Base-by-base conservation (phyloP, 2,888 invertebrate species). In the Petrolisthes manimaculis region DNA sequence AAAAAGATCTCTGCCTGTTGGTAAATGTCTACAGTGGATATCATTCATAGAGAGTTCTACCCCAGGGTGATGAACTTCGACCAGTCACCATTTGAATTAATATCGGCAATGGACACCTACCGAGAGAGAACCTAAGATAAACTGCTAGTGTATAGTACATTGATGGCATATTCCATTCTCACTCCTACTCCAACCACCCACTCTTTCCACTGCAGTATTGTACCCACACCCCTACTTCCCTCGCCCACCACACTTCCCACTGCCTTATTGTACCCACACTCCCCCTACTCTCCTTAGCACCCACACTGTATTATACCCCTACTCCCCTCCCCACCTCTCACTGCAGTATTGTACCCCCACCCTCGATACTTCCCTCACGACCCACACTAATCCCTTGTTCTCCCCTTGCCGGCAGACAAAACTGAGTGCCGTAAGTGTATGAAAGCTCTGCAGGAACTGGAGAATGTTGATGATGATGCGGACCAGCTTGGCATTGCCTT, bases 391-490 rank as follows among this genome's bases (percentile, higher is more conserved):
- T 67, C 67, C 18, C 18, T 71, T 51, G 12, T 55, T 51, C n/a
- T 9, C 18, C 21, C 37, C 37, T 37, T n/a, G 9, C 51, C 78
- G 9, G 80, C 94, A 98, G 98, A 97, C 94, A 97, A 97, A 93
- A 96, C 96, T 86, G 97, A 97, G 93, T 97, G 97, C 94, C 96
- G 97, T 93, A 97, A 96, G 94, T 97, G 97, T 93, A 95, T 97
- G 89, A 97, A 97, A 94, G 97, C 97, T 86, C 94, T 97, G 91
- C 96, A 96, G 93, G 97, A 97, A 93, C 93, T 98, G 93, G 97
- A 98, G 93, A 97, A 97, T 94, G 97, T 98, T 93, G 97, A 97
- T 93, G 97, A 98, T 92, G 97, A 98, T 93, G 97, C 97, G 67
- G 97, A 97, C 93, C 97, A 97, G 93, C 95, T 98, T 91, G 97